Evolutionary conservation across 2,113 vertebrate genomes (phyloP), one percentile per base, ranked within the genome.

Genomic region (Sakesphorus luctuosus): DNA sequence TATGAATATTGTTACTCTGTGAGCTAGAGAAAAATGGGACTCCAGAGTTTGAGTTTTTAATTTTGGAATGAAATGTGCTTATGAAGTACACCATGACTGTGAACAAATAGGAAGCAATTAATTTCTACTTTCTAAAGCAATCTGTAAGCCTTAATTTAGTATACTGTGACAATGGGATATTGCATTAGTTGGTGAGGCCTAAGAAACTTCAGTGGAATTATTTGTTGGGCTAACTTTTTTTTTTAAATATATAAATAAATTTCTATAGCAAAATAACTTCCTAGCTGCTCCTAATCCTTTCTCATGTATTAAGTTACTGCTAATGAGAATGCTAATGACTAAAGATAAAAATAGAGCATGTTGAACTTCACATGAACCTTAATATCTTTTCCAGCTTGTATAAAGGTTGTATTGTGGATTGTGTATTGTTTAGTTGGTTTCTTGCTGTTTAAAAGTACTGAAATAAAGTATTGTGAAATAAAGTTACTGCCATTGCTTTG

Each of bases 361-460:
- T 40, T 93, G 94, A 97, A 94, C 85, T 93, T 90, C 36, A 83
- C 18, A 1, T 76, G 94, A 96, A 91, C 92, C 19, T 88, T 94
- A 91, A 83, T 85, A 68, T 73, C 62, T 95, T 95, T 94, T 82
- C 62, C 87, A 91, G 74, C 44, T 97, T 93, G 79, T 58, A 20
- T 11, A 61, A 40, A 75, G 58, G 76, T 87, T 85, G 61, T 76
- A 36, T 91, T 93, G 63, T 87, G 87, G 87, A 90, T 85, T 90
- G 62, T 76, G 61, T 75, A 83, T 79, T 77, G 76, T 91, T 94
- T 61, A 58, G 81, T 63, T 69, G 23, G 50, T 85, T 92, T 87
- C 66, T 96, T 18, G 1, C 38, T n/a, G 78, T 72, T 85, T 85
- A 16, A 40, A 87, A 79, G 47, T 61, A 89, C 56, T 55, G 59